Base-by-base conservation (phyloP, 2,113 vertebrate species). In the Ailurus styani region DNA sequence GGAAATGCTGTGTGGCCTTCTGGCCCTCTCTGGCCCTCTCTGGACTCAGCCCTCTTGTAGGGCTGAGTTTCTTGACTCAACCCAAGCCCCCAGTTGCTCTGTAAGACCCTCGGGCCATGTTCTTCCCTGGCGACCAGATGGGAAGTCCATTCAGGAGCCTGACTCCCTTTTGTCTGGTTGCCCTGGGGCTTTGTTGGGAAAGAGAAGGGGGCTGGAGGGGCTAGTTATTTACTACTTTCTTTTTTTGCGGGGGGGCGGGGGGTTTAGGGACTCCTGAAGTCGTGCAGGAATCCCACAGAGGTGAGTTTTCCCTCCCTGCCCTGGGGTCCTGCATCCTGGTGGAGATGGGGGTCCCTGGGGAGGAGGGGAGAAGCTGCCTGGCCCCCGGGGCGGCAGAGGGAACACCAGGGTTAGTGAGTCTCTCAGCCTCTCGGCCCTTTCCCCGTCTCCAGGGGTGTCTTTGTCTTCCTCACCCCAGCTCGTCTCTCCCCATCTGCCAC, bases 221-320 rank as follows among this genome's bases (percentile, higher is more conserved):
- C 73, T 77, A 55, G 37, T 72, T 45, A 72, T 68, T 93, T 84
- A 95, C 94, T 72, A 7, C 40, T 34, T 82, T 52, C 12, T 34
- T 20, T 13, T 40, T 27, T 29, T 54, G 64, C 0, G 9, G 10
- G 73, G 73, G 72, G 15, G 4, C 9, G 62, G 73, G 70, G 15
- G 66, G n/a, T 91, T 87, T 98, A 99, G 99, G 98, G 98, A 45
- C 97, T 99, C 93, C 98, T 99, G 96, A 98, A 97, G 17, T 98
- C 98, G 0, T 99, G 99, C 96, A 97, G 21, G 0, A 99, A 97
- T 12, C 98, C 97, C 93, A 99, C 99, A 83, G 98, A 99, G 99
- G 99, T 99, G 98, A 98, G 98, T 98, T 77, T 55, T 50, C 15
- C 29, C 10, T 60, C 5, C n/a, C 34, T n/a, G 1, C 7, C 62